Base-by-base conservation (phyloP, 2,797 vertebrate genomes). In the Spea hammondii region DNA sequence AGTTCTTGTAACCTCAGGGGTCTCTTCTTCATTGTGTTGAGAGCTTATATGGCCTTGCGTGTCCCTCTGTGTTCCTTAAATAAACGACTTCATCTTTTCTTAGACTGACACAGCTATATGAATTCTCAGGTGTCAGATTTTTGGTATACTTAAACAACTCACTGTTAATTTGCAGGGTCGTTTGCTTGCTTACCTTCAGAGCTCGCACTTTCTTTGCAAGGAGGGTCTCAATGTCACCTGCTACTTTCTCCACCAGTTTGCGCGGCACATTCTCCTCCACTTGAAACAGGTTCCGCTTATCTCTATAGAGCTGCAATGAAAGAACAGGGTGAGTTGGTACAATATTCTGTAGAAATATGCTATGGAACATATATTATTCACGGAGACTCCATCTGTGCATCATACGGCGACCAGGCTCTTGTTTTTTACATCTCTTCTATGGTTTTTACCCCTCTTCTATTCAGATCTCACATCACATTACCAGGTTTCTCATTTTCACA, bases 131-230 rank as follows among this genome's bases (percentile, higher is more conserved):
- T 32, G 32, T 32, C 32, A 32, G 32, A 32, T 32, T 32, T 2
- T 32, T 32, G 32, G 32, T 32, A 32, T 32, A 32, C 32, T 32
- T 32, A 32, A 32, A 32, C 32, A 32, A 32, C 32, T 32, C 32
- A 32, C 2, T 32, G 32, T 32, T 32, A 32, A 32, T 32, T 1
- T 32, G 32, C 32, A 32, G 32, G 32, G 32, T 32, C 32, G 3
- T 32, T 32, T 32, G 32, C 12, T 49, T 13, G 32, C 93, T 93
- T 92, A 99, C 97, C 96, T 98, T 95, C 86, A 99, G 90, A 80
- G 97, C 95, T 91, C 92, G 96, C 86, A 97, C 95, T 88, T 99
- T 99, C 85, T 96, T 96, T 89, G 94, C 94, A 86, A 99, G 93
- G 82, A 99, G 93, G 83, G 89, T 95, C 89, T 98, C 95, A 0